Evolutionary conservation across 35 echinoderm and acorn worm genomes (phyloP).

Genomic region (Lytechinus pictus): DNA sequence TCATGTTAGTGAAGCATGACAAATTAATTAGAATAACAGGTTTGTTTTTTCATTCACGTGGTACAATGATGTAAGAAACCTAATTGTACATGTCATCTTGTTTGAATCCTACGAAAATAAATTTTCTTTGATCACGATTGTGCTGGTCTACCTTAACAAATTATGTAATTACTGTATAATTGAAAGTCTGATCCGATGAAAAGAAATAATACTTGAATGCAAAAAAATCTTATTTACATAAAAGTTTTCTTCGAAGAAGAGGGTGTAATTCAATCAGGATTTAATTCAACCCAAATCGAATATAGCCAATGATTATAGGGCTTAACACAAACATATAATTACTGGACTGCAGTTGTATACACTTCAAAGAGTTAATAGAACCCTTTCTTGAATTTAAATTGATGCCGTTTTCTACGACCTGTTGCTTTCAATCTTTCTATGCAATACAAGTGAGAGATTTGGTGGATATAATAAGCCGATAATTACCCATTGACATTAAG

Average conservation of each 20-base stretch:
- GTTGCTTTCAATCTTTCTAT: neutral
- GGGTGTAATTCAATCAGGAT: neutral
- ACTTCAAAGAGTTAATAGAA: neutral
- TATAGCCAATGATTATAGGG: neutral
- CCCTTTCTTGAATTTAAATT: neutral
- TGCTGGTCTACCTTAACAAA: neutral
- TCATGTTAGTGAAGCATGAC: too few relatives aligned
- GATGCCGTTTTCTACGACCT: neutral
- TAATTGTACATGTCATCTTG: neutral
- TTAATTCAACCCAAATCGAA: neutral
- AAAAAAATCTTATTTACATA: neutral
- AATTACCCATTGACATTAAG: neutral
- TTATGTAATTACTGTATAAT: neutral
- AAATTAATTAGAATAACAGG: too few relatives aligned
- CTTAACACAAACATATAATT: constrained; percentile 15
- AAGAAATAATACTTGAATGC: neutral
- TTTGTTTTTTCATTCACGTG: too few relatives aligned
- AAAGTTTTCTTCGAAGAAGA: neutral
- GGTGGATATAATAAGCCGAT: neutral
- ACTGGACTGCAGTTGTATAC: neutral
- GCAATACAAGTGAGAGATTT: neutral
- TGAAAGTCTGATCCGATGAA: neutral
- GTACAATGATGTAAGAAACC: too few relatives aligned
- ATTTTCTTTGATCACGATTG: neutral
- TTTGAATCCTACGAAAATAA: neutral